Evolutionary conservation across 2,797 vertebrate species (phyloP), one percentile per base, ranked within the genome.

Genomic region (Phrynocephalus vlangalii): DNA sequence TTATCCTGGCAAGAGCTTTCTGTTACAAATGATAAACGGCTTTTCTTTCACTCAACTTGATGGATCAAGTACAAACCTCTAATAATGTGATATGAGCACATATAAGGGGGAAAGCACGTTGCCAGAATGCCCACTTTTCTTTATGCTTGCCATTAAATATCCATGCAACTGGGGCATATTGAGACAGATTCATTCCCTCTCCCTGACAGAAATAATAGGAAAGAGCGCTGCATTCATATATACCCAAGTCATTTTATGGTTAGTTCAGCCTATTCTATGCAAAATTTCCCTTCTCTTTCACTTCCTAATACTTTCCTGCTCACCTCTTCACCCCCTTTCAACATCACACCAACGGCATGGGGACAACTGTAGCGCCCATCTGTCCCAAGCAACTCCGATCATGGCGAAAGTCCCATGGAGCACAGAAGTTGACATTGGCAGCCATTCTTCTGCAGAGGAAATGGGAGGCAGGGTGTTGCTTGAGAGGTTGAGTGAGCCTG

Each of bases 1-100:
- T 93, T 94, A 92, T 91, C 86, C 88, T 90, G 78, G 80, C 82
- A 91, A 95, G 86, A 79, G 88, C 87, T 90, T 94, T 94, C 75
- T 67, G 70, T 86, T 87, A 89, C 88, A 94, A 90, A 66, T 91
- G 90, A 94, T 91, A 91, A 94, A 95, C 88, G 79, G 80, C 63
- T 85, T 90, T 90, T 80, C 79, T 93, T 87, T 76, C 86, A 70
- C 84, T 68, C 63, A 75, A 88, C 88, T 48, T 48, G 24, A 71
- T 78, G 6, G n/a, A 56, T n/a, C 83, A 90, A 82, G 86, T 67
- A 89, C 44, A 73, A 72, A 86, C 70, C 89, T 91, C 88, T 88
- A 78, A 87, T 88, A 78, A 87, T 88, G 88, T 90, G 90, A 90
- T 82, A 92, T 30, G 81, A 88, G 88, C 13, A 91, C 0, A 0